Evolutionary conservation across 2,797 vertebrate species (phyloP).

Genomic region (Zenarchopterus dispar): DNA sequence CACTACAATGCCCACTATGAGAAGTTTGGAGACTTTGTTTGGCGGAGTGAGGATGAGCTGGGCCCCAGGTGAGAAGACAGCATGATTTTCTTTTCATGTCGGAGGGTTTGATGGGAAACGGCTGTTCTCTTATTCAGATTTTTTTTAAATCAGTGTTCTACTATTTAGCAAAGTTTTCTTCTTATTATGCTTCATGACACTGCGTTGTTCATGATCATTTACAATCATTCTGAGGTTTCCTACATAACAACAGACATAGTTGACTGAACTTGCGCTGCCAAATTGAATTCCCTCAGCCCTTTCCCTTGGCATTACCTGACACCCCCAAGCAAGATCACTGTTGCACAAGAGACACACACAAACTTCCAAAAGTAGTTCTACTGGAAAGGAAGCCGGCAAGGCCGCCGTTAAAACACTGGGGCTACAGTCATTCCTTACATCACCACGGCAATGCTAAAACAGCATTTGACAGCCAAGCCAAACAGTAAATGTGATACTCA

Average conservation of each 20-base stretch:
- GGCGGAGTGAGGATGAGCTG: slow-evolving; percentile 97
- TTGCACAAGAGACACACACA: slow-evolving; percentile 31
- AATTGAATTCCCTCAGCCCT: slow-evolving; percentile 30
- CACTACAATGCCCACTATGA: slow-evolving; percentile 99
- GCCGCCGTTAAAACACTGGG: slow-evolving; percentile 57
- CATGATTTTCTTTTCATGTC: neutral
- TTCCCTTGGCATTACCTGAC: slow-evolving; percentile 44
- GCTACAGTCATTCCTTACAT: slow-evolving; percentile 55
- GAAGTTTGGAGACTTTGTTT: slow-evolving; percentile 99
- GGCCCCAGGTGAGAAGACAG: slow-evolving; percentile 89
- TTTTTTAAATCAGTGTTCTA: slow-evolving; percentile 13
- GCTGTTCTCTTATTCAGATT: slow-evolving; percentile 13
- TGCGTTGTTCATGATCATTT: slow-evolving; percentile 37
- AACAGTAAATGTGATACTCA: slow-evolving; percentile 66
- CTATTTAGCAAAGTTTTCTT: slow-evolving; percentile 15
- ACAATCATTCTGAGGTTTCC: slow-evolving; percentile 51
- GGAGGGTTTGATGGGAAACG: slow-evolving; percentile 7
- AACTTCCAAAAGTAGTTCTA: slow-evolving; percentile 29
- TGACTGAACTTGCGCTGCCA: slow-evolving; percentile 17
- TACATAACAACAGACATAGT: slow-evolving; percentile 43
- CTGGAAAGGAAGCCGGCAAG: slow-evolving; percentile 49
- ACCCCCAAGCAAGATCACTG: slow-evolving; percentile 13
- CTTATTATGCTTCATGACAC: slow-evolving; percentile 34
- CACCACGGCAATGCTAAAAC: slow-evolving; percentile 63
- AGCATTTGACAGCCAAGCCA: slow-evolving; percentile 65